Evolutionary conservation across 2,888 invertebrate genomes (phyloP), one percentile per base, ranked within the genome.

Genomic region (Adela reaumurella): DNA sequence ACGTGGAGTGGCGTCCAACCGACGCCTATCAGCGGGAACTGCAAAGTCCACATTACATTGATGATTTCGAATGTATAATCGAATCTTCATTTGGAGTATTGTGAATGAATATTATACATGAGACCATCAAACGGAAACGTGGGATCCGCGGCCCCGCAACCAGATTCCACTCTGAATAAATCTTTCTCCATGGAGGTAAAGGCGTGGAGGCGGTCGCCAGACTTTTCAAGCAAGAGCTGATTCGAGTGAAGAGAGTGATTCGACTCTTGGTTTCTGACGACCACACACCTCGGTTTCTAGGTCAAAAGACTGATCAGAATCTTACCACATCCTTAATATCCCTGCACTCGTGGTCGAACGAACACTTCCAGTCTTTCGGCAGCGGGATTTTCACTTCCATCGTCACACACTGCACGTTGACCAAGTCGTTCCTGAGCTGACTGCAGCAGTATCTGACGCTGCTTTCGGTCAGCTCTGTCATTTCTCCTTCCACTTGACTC

Each of bases 1-100:
- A 83, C 74, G 57, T 86, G 86, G 1, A 86, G 72, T 0, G 86
- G 81, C 0, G 84, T 84, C 70, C 83, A 83, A 2, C 84, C 84
- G 1, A 68, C 62, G 61, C 76, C 70, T 48, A 81, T 62, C 0
- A 70, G 55, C 0, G 80, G 72, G 17, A 81, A 51, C 81, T 81
- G 58, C 14, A n/a, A n/a, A n/a, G 19, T 43, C 43, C 28, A 20
- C 11, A 24, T 46, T 46, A 19, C n/a, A n/a, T n/a, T n/a, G n/a
- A n/a, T n/a, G n/a, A n/a, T n/a, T n/a, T n/a, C n/a, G n/a, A n/a
- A n/a, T n/a, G n/a, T n/a, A n/a, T n/a, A n/a, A n/a, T n/a, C n/a
- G n/a, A n/a, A n/a, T n/a, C n/a, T n/a, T n/a, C n/a, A n/a, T n/a
- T n/a, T n/a, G n/a, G n/a, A n/a, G n/a, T n/a, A n/a, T n/a, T n/a